Evolutionary conservation across 1,140 invertebrate species (phyloP).

Genomic region (Drosophila asahinai): DNA sequence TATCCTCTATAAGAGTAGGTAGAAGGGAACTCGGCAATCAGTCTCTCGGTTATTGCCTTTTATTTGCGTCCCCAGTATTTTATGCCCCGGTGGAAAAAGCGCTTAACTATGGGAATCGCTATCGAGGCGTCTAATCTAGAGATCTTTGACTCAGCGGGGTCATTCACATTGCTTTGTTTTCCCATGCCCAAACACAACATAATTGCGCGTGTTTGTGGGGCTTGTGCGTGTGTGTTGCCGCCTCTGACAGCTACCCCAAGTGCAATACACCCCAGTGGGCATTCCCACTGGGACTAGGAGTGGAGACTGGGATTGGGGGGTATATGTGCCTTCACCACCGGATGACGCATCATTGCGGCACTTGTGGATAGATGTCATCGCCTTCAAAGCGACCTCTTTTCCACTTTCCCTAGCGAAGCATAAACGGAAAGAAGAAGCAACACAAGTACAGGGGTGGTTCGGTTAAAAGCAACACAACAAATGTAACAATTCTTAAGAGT

Average conservation of each 20-base stretch:
- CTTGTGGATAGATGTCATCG: constrained; percentile 58
- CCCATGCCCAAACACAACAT: constrained; percentile 67
- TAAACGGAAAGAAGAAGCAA: constrained; percentile 1
- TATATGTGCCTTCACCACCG: constrained; percentile 36
- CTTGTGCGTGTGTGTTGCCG: constrained; percentile 17
- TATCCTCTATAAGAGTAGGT: background rate
- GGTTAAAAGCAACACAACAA: too few species aligned
- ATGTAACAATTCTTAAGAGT: background rate
- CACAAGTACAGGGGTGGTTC: constrained; percentile 1
- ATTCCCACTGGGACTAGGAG: constrained; percentile 12
- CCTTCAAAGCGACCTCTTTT: constrained; percentile 55
- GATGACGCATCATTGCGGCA: constrained; percentile 72
- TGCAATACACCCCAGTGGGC: constrained; percentile 17
- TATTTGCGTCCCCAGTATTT: constrained; percentile 23
- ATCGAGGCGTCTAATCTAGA: constrained; percentile 37
- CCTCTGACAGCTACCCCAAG: constrained; percentile 31
- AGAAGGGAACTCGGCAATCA: constrained; percentile 17
- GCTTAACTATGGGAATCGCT: constrained; percentile 29
- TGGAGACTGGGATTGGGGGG: constrained; percentile 6
- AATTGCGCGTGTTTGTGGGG: constrained; percentile 41
- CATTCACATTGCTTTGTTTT: constrained; percentile 73
- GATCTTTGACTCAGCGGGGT: constrained; percentile 64
- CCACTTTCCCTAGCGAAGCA: background rate
- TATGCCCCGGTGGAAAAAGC: constrained; percentile 29
- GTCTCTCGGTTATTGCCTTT: constrained; percentile 13